These are phyloP conservation scores for Melanotaenia boesemani DNA, from an alignment of 2,797 vertebrate genomes.

Conservation along the genomic window DNA sequence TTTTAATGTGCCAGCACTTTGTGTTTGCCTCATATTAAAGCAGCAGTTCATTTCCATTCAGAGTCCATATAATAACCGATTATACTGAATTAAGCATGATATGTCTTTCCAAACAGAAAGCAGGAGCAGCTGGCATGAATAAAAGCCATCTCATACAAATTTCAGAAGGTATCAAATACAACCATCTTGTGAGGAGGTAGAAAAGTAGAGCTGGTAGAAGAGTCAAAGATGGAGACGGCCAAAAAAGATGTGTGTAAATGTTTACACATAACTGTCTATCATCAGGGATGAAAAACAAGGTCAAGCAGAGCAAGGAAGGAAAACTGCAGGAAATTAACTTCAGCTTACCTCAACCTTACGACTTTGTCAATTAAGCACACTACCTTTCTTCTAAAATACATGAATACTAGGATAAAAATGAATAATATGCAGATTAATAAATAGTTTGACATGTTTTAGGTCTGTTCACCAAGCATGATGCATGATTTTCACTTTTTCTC, in stretches of 20 bases:
- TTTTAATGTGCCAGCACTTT: slow-evolving; percentile 3
- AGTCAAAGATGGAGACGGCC: neutral
- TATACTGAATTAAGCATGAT: slow-evolving; percentile 45
- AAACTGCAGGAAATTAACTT: slow-evolving; percentile 40
- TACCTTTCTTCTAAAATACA: slow-evolving; percentile 6
- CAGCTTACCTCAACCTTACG: slow-evolving; percentile 9
- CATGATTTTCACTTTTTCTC: neutral
- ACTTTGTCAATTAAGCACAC: slow-evolving; percentile 25
- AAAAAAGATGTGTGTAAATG: slow-evolving; percentile 17
- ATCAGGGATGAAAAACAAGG: slow-evolving; percentile 12
- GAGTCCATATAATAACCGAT: slow-evolving; percentile 22
- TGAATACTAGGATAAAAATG: neutral
- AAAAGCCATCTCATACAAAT: slow-evolving; percentile 34
- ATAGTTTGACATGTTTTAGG: neutral
- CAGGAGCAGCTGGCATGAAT: slow-evolving; percentile 46
- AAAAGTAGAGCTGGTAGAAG: neutral
- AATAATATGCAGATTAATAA: neutral
- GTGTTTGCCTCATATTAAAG: slow-evolving; percentile 8
- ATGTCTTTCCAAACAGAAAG: slow-evolving; percentile 21
- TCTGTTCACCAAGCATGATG: neutral
- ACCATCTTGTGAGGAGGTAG: slow-evolving; percentile 16
- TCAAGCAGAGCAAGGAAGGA: slow-evolving; percentile 27
- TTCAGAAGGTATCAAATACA: slow-evolving; percentile 30
- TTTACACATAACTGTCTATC: slow-evolving; percentile 36
- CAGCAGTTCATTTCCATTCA: slow-evolving; percentile 7